These are phyloP conservation scores for Aproaerema taeniolella DNA, from an alignment of 2,888 invertebrate species.

Conservation along the genomic window DNA sequence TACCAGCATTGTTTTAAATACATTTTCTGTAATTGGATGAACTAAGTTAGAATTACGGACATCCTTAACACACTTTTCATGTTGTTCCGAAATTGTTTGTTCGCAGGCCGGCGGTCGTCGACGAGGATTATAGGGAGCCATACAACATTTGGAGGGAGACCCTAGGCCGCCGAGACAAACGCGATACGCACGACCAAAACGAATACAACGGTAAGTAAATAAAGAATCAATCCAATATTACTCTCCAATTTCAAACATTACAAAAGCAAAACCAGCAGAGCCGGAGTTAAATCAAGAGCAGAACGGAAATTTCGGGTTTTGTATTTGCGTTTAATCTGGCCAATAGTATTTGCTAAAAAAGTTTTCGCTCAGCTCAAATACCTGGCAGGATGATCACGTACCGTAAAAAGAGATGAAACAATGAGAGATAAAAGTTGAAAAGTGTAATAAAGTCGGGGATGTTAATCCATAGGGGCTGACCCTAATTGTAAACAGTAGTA, in stretches of 20 bases:
- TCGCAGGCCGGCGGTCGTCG: constrained; percentile 63
- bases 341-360: constrained; percentile 2
- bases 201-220: constrained; percentile 67
- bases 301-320: background rate
- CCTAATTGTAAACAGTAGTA: constrained; percentile 55
- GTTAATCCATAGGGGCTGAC: constrained; percentile 37
- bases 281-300: background rate
- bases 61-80: constrained; percentile 18
- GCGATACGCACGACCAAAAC: constrained; percentile 56
- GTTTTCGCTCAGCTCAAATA: constrained; percentile 1
- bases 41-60: constrained; percentile 1
- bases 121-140: constrained; percentile 68
- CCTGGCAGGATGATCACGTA: constrained; percentile 13
- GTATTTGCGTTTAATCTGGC: constrained; percentile 6
- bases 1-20: too few species aligned
- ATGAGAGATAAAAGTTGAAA: constrained; percentile 26
- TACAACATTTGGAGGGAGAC: constrained; percentile 72
- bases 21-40: background rate
- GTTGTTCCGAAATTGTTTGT: constrained; percentile 28
- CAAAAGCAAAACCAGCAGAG: background rate
- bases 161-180: constrained; percentile 60
- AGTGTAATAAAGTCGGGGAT: constrained; percentile 35
- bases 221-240: too few species aligned
- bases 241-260: too few species aligned
- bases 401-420: constrained; percentile 17